Evolutionary conservation across 2,113 vertebrate genomes (phyloP), one percentile per base, ranked within the genome.

Genomic region (Ursus arctos): DNA sequence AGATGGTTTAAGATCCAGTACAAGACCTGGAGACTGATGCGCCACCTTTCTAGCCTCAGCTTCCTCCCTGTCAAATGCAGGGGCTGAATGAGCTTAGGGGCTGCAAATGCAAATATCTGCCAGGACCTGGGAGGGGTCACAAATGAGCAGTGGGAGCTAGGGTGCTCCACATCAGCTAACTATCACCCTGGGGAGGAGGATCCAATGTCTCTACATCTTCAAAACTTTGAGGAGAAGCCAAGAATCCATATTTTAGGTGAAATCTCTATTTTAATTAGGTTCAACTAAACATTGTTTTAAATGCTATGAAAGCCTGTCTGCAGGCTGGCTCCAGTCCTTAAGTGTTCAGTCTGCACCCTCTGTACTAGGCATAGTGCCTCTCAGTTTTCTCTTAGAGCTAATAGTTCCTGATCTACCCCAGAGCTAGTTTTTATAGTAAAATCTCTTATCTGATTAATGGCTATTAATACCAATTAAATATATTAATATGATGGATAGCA

Each of bases 221-320:
- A 65, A 26, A 89, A 65, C 69, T 91, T 83, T 43, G 26, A 91
- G 80, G 65, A 91, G 49, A 69, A 88, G 63, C 24, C 80, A 88
- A 47, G n/a, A 69, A 61, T 88, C 53, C 33, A 33, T 10, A 74
- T 55, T 79, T 93, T 67, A 77, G 47, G 71, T 57, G 24, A 79
- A 91, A 67, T 89, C 79, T 96, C 61, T 18, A 69, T 77, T 98
- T 96, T 82, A 88, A 88, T 87, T 43, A 69, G 18, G 61, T 77
- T 74, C 49, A 67, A 53, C 19, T 33, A 53, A 40, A 79, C 59
- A 65, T 6, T 12, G 47, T 84, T 61, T 61, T 43, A 53, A 51
- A 82, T 21, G 33, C 12, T 71, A 4, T 59, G 19, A 67, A 12
- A 93, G 76, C 31, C 84, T 74, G 15, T 72, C 36, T 67, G 28